Conservation (phyloP, 2,797 vertebrate genomes). For the Peromyscus eremicus region DNA sequence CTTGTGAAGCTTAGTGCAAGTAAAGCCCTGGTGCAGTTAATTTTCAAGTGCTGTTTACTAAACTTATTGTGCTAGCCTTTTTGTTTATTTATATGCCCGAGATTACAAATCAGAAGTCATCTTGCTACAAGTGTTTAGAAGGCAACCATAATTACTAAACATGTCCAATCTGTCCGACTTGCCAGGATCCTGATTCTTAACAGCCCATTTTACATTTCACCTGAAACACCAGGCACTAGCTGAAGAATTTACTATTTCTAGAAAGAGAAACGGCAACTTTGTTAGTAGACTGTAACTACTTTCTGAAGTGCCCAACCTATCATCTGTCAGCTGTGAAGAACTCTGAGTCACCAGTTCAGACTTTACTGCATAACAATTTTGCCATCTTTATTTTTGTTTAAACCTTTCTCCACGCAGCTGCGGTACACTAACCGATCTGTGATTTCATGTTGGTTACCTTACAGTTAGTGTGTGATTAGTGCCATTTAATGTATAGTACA, state of each 20-base stretch:
- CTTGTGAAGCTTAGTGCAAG: background rate
- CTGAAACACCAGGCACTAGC: background rate
- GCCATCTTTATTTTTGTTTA: constrained; percentile 90
- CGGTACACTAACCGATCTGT: background rate
- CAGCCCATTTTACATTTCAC: background rate
- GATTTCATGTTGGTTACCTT: background rate
- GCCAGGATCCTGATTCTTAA: background rate
- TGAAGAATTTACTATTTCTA: background rate
- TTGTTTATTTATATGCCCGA: background rate
- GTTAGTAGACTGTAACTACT: background rate
- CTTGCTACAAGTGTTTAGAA: background rate
- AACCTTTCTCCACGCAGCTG: constrained; percentile 69
- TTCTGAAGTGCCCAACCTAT: background rate
- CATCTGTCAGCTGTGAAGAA: background rate
- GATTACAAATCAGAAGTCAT: constrained; percentile 14
- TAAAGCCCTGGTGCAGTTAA: background rate
- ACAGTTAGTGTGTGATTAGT: background rate
- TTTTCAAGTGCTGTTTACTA: background rate
- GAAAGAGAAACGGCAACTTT: background rate
- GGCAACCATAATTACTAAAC: background rate
- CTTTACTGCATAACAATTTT: constrained; percentile 62
- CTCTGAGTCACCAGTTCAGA: background rate
- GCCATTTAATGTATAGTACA: background rate
- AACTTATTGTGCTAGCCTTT: background rate
- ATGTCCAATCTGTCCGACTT: background rate